Base-by-base conservation (phyloP, 2,888 invertebrate species). In the Omphaloscelis lunosa region DNA sequence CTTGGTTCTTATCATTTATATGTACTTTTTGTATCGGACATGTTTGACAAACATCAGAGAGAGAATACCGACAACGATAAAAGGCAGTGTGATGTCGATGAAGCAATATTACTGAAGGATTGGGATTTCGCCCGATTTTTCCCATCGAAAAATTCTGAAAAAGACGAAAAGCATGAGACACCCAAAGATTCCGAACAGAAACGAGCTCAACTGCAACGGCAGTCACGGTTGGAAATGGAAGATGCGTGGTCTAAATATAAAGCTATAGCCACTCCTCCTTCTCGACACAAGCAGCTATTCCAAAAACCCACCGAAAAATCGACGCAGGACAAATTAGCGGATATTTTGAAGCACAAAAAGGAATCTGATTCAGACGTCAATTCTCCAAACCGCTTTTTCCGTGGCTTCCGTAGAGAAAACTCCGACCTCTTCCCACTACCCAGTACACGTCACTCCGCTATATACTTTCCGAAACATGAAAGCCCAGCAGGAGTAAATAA, bases 91-190 rank as follows among this genome's bases (percentile, higher is more conserved):
- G 98, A 98, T 91, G 97, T 97, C 90, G 98, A 98, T 92, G 98
- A 98, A 93, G 98, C 98, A 83, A 98, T 98, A 74, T 97, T 98
- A 85, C 97, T 98, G 89, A 98, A 98, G 95, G 98, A 98, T 92
- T 98, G 98, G 98, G 98, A 98, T 96, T 98, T 98, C 95, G 98
- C 98, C 87, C 97, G 98, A 93, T 98, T 98, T 97, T 98, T 98
- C 95, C 98, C 98, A 23, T 95, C 96, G 80, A 97, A 95, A 91
- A 94, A 90, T 86, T 88, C 89, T 27, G 94, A 94, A n/a, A 93
- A 93, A 89, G 94, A 93, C 72, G 95, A 93, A 80, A 96, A 94
- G 80, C 91, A 86, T 84, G 94, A 93, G 73, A 80, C 93, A 82
- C 79, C 97, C 82, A 97, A 97, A 90, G 97, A 97, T 51, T 88